phyloP scores from a whole-genome alignment of 2,797 vertebrate species.

The Microchirus variegatus region DNA sequence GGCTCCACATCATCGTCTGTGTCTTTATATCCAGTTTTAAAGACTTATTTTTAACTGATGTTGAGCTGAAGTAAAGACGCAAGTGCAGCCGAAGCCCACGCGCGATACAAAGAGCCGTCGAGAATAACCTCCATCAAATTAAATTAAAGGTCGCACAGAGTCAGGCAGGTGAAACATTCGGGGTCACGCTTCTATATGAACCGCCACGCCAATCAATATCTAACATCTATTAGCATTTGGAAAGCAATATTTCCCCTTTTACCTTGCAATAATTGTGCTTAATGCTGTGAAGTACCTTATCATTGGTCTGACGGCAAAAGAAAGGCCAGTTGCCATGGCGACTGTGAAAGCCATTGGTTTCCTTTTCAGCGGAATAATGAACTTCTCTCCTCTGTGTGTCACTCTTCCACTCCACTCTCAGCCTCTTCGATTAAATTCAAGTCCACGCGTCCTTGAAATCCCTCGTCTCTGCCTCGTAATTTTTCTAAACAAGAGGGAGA shows the following conservation, averaged over 20 bases:
- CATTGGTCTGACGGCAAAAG: constrained; percentile 81
- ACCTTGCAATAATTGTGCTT: constrained; percentile 83
- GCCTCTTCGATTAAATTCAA: constrained; percentile 84
- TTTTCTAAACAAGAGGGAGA: constrained; percentile 77
- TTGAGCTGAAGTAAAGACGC: constrained; percentile 31
- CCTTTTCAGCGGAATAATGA: constrained; percentile 88
- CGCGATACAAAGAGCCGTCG: constrained; percentile 35
- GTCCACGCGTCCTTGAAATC: constrained; percentile 83
- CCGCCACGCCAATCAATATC: constrained; percentile 80
- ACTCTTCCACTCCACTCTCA: constrained; percentile 84
- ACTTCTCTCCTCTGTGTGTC: constrained; percentile 87
- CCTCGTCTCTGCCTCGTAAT: constrained; percentile 77
- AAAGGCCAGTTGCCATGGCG: constrained; percentile 83
- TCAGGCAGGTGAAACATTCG: constrained; percentile 64
- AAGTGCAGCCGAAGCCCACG: constrained; percentile 19
- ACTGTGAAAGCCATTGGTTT: constrained; percentile 88
- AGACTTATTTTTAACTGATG: not conserved
- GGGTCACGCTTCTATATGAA: constrained; percentile 64
- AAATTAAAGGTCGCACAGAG: constrained; percentile 52
- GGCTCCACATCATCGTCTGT: not conserved
- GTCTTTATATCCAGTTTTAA: constrained; percentile 10
- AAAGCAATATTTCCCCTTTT: constrained; percentile 85
- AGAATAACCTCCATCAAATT: constrained; percentile 44
- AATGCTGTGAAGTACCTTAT: constrained; percentile 87
- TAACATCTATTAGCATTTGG: constrained; percentile 82